phyloP scores from a whole-genome alignment of 2,888 invertebrate species.

The Galerucella pusilla region DNA sequence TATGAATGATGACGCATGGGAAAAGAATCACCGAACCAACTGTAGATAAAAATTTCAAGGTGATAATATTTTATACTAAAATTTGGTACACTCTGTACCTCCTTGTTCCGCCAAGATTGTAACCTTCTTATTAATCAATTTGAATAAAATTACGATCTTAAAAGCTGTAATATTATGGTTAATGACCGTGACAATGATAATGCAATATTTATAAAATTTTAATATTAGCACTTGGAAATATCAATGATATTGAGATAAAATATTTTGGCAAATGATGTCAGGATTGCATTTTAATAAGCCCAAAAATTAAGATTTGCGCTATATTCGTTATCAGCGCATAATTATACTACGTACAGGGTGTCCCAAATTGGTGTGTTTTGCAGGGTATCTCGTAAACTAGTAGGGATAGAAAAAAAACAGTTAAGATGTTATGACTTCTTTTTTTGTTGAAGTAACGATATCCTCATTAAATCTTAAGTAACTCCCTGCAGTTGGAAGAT shows the following conservation, averaged over 20 bases:
- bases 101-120: background rate
- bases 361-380: too few relatives aligned
- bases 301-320: background rate
- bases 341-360: background rate
- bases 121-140: background rate
- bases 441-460: too few relatives aligned
- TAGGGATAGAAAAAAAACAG: too few relatives aligned
- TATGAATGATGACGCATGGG: too few relatives aligned
- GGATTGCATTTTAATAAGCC: background rate
- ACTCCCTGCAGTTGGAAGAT: too few relatives aligned
- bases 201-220: background rate
- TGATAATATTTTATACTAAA: background rate
- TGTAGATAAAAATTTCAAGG: background rate
- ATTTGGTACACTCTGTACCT: background rate
- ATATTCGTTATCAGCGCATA: background rate
- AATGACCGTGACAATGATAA: slow-evolving; percentile 15
- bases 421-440: too few relatives aligned
- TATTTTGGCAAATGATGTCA: background rate
- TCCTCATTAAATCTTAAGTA: too few relatives aligned
- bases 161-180: slow-evolving; percentile 1
- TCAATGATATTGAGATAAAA: slow-evolving; percentile 19
- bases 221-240: background rate
- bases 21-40: too few relatives aligned
- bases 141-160: background rate
- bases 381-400: too few relatives aligned